These are phyloP conservation scores for Propithecus deckenii DNA, from an alignment of 2,797 vertebrate species.

Conservation along the genomic window DNA sequence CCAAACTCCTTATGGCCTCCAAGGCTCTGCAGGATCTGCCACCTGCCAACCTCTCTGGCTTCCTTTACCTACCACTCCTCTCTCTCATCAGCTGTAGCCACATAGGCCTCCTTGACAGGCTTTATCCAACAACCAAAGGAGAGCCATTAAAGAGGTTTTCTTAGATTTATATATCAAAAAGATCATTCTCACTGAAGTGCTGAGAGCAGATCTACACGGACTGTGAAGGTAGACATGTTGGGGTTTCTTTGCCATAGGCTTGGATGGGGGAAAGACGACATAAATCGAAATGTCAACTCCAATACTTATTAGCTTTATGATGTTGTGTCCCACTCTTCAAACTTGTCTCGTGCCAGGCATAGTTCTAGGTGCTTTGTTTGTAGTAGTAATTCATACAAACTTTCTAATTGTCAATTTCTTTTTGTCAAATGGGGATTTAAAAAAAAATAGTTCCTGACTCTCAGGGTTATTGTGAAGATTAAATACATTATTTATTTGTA, in stretches of 20 bases:
- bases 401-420: background rate
- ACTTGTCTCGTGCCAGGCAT: background rate
- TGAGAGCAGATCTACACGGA: background rate
- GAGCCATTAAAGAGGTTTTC: background rate
- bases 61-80: background rate
- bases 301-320: constrained; percentile 23
- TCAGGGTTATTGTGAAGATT: background rate
- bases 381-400: background rate
- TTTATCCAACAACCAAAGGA: background rate
- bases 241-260: background rate
- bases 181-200: background rate
- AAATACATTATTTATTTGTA: constrained; percentile 38
- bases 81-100: background rate
- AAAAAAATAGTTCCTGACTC: background rate
- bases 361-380: background rate
- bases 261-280: background rate
- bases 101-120: background rate
- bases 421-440: background rate
- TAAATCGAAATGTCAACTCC: background rate
- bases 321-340: background rate
- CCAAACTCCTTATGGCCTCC: background rate
- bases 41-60: background rate
- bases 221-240: background rate
- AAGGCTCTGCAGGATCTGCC: background rate
- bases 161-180: constrained; percentile 12